A percentile compares a stretch with the other conserved stretches of the same genome.
Evolutionary conservation across 2,888 invertebrate species (phyloP).

Genomic region (Hololepta plana): DNA sequence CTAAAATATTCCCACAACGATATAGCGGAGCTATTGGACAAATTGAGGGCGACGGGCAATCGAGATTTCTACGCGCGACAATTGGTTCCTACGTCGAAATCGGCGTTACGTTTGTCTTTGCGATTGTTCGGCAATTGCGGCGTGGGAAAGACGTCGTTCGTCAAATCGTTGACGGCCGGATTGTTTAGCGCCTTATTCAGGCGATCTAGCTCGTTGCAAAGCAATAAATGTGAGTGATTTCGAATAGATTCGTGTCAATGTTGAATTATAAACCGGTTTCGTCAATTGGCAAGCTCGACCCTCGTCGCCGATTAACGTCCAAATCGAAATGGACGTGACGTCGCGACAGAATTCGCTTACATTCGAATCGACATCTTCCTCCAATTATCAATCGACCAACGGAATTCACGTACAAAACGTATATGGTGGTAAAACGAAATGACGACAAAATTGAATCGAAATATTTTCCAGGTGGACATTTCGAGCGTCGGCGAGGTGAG

Average conservation of each 20-base stretch:
- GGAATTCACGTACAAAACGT: slow-evolving; percentile 46
- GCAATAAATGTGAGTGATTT: slow-evolving; percentile 24
- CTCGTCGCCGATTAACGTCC: slow-evolving; percentile 29
- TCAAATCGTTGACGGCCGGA: slow-evolving; percentile 47
- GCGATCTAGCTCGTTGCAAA: slow-evolving; percentile 31
- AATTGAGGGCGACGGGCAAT: slow-evolving; percentile 37
- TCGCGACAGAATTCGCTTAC: slow-evolving; percentile 38
- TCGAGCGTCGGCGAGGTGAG: slow-evolving; percentile 42
- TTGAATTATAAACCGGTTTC: no score
- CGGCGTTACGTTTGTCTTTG: slow-evolving; percentile 42
- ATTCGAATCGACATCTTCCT: slow-evolving; percentile 34
- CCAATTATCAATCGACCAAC: slow-evolving; percentile 37
- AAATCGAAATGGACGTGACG: slow-evolving; percentile 40
- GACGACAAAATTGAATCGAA: slow-evolving; percentile 1
- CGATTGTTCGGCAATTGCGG: slow-evolving; percentile 54
- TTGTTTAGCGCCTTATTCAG: slow-evolving; percentile 47
- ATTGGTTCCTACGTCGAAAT: slow-evolving; percentile 37
- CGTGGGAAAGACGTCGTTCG: slow-evolving; percentile 50
- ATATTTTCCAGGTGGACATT: slow-evolving; percentile 29
- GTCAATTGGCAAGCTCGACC: slow-evolving; percentile 27
- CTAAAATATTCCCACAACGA: slow-evolving; percentile 52
- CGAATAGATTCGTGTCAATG: not conserved
- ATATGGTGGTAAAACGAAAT: not conserved
- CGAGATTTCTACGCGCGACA: slow-evolving; percentile 30
- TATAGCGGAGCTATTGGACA: slow-evolving; percentile 47